These are phyloP conservation scores for Echinops telfairi DNA, from an alignment of 2,113 vertebrate genomes.

Conservation along the genomic window DNA sequence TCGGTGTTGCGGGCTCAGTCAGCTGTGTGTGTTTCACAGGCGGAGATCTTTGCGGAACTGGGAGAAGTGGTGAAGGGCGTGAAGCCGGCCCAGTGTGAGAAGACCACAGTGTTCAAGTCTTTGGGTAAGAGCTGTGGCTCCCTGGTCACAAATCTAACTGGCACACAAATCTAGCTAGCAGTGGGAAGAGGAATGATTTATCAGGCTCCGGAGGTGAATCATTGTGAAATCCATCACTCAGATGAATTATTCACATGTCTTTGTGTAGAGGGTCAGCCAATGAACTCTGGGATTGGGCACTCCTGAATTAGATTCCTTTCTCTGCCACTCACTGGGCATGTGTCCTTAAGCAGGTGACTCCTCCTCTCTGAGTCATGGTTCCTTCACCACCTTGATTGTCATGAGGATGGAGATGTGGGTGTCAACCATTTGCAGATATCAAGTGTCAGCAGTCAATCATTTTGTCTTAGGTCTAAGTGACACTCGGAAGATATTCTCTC, in stretches of 20 bases:
- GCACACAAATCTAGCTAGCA: slow-evolving; percentile 11
- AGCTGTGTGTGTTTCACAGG: slow-evolving; percentile 86
- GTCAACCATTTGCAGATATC: background rate
- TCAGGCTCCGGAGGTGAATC: background rate
- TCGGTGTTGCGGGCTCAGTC: background rate
- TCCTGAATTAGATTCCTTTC: background rate
- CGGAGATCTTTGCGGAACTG: slow-evolving; percentile 94
- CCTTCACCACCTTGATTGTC: background rate
- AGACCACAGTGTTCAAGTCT: slow-evolving; percentile 97
- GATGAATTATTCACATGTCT: slow-evolving; percentile 48
- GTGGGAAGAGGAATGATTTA: slow-evolving; percentile 1
- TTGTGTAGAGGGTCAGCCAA: background rate
- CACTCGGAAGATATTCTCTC: background rate
- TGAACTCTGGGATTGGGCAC: slow-evolving; percentile 19
- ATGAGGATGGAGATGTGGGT: background rate
- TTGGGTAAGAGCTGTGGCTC: slow-evolving; percentile 89
- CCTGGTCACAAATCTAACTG: slow-evolving; percentile 54
- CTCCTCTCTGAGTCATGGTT: background rate
- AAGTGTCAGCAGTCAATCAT: background rate
- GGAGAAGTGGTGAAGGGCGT: slow-evolving; percentile 94
- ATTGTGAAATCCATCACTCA: background rate
- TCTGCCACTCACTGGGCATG: background rate
- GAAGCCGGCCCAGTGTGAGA: slow-evolving; percentile 91
- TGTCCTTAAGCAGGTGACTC: background rate
- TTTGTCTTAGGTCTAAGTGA: background rate